These are phyloP conservation scores for Conchocele bisecta DNA, from an alignment of 2,888 invertebrate species.

Conservation along the genomic window DNA sequence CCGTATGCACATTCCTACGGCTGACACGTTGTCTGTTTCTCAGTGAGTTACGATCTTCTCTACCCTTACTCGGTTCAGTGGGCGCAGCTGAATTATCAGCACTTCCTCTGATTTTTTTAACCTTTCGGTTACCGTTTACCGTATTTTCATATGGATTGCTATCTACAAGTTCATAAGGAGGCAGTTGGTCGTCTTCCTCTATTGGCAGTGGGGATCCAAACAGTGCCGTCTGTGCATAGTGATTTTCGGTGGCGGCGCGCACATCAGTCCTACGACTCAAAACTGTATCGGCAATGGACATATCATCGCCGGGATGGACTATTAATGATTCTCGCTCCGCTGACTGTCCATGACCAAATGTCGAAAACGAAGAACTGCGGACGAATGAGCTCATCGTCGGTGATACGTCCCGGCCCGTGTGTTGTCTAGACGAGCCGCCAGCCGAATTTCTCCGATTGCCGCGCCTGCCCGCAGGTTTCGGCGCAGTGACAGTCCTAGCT, in stretches of 20 bases:
- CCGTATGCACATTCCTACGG: too few species aligned
- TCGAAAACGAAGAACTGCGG: conserved; percentile 41
- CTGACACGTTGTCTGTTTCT: too few species aligned
- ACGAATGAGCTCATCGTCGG: conserved; percentile 17
- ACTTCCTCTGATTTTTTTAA: too few species aligned
- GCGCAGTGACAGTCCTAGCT: neutral
- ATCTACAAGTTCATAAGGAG: conserved; percentile 69
- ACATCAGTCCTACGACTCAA: neutral
- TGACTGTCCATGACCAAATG: conserved; percentile 37
- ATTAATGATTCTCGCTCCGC: conserved; percentile 28
- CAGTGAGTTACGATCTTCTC: too few species aligned
- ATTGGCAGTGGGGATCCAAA: conserved; percentile 57
- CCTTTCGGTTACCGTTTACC: too few species aligned
- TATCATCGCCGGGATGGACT: conserved; percentile 37
- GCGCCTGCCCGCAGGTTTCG: neutral
- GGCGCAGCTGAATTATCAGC: too few species aligned
- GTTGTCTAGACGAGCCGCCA: neutral
- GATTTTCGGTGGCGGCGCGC: conserved; percentile 13
- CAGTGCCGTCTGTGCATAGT: conserved; percentile 46
- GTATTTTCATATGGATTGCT: conserved; percentile 1
- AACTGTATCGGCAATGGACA: conserved; percentile 17
- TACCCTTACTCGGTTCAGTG: too few species aligned
- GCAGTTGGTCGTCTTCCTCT: conserved; percentile 74
- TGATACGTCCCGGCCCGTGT: neutral
- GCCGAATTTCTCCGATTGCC: neutral